Evolutionary conservation across 2,888 invertebrate genomes (phyloP).

Genomic region (Sturmia bella): DNA sequence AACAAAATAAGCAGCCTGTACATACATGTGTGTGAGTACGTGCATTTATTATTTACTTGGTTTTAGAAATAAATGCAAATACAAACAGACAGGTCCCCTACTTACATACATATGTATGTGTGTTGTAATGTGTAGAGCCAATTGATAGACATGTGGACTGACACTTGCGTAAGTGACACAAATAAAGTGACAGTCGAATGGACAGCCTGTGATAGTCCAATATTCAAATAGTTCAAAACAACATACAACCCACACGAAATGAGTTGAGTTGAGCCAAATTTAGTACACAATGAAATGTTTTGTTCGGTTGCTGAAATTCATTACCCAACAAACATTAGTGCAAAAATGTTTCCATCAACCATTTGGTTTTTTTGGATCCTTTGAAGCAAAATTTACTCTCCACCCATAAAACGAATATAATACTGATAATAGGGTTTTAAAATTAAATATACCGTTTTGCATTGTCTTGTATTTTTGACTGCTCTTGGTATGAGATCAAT

Average conservation of each 20-base stretch:
- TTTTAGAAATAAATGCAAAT: background rate
- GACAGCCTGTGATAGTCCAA: conserved; percentile 54
- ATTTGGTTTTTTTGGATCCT: no score
- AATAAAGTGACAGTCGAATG: conserved; percentile 65
- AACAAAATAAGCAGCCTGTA: background rate
- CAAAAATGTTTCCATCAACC: no score
- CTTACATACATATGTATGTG: no score
- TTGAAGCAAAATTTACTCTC: no score
- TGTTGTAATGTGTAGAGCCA: conserved; percentile 14
- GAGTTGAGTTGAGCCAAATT: background rate
- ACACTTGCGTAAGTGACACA: conserved; percentile 68
- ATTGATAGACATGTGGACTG: conserved; percentile 66
- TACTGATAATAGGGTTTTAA: no score
- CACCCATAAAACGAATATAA: no score
- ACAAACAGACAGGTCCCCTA: background rate
- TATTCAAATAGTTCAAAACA: conserved; percentile 44
- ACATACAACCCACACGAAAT: conserved; percentile 14
- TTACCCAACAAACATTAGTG: no score
- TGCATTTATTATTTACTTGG: conserved; percentile 42
- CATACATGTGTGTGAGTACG: background rate
- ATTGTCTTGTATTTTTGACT: no score
- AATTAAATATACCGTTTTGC: no score
- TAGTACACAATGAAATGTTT: no score
- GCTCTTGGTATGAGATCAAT: no score
- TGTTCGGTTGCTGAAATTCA: no score